These are phyloP conservation scores for Oxygymnocypris stewartii DNA, from an alignment of 2,113 vertebrate genomes.

Conservation along the genomic window DNA sequence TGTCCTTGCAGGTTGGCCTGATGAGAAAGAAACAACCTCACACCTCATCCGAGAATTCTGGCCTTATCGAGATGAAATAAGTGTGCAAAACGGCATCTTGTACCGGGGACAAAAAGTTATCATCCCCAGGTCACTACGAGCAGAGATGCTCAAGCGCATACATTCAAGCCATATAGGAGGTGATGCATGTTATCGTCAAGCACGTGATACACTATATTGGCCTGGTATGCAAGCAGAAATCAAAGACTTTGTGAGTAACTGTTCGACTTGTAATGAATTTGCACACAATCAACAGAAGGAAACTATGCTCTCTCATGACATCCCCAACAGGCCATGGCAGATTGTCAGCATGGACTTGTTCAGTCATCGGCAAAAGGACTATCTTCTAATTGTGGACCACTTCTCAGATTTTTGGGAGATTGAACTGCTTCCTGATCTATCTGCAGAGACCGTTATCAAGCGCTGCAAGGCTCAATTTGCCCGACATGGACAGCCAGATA, in stretches of 20 bases:
- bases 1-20: conserved; percentile 39
- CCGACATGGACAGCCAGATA: not conserved
- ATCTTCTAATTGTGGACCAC: too few relatives aligned
- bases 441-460: conserved; percentile 31
- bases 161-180: conserved; percentile 51
- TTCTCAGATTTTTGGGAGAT: conserved; percentile 51
- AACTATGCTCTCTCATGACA: conserved; percentile 11
- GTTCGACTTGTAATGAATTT: conserved; percentile 47
- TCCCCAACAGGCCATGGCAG: too few relatives aligned
- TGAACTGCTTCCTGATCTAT: conserved; percentile 32
- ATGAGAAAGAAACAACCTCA: not conserved
- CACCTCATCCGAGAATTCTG: conserved; percentile 20
- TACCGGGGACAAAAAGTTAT: not conserved
- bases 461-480: conserved; percentile 14
- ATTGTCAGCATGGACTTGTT: too few relatives aligned
- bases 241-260: conserved; percentile 36
- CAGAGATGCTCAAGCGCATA: conserved; percentile 50
- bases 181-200: conserved; percentile 51
- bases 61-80: conserved; percentile 12
- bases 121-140: conserved; percentile 44
- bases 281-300: conserved; percentile 39
- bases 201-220: conserved; percentile 28
- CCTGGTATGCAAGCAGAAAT: conserved; percentile 44
- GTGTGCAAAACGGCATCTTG: too few relatives aligned
- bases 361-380: conserved; percentile 19